phyloP scores from a whole-genome alignment of 2,888 invertebrate species.

The Epistrophe eligans region DNA sequence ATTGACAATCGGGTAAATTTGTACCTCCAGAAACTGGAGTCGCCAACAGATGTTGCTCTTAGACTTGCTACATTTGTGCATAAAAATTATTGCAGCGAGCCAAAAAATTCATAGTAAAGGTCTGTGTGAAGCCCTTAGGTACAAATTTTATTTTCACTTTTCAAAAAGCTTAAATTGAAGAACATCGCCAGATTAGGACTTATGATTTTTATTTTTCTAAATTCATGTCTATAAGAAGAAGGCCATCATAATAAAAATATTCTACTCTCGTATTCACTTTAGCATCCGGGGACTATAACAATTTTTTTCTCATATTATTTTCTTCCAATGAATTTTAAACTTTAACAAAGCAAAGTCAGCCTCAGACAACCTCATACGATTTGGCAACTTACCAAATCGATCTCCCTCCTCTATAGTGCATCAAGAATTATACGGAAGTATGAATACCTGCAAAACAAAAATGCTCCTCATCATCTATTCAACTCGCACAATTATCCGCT shows the following conservation, averaged over 20 bases:
- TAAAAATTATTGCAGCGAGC: too few relatives aligned
- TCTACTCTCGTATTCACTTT: background rate
- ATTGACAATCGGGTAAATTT: too few relatives aligned
- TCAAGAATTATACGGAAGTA: constrained; percentile 40
- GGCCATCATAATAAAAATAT: background rate
- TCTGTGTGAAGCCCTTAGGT: too few relatives aligned
- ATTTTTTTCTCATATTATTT: background rate
- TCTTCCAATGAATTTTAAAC: background rate
- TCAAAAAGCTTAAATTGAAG: too few relatives aligned
- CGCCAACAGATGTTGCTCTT: too few relatives aligned
- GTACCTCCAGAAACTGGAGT: too few relatives aligned
- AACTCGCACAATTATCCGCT: constrained; percentile 23
- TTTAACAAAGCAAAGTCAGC: background rate
- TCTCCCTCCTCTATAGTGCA: background rate
- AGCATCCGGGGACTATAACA: background rate
- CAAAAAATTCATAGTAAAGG: too few relatives aligned
- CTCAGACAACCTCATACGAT: background rate
- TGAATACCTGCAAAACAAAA: constrained; percentile 3
- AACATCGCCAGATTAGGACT: too few relatives aligned
- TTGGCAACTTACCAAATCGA: background rate
- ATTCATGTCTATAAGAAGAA: too few relatives aligned
- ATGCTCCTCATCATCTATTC: constrained; percentile 54
- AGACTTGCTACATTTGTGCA: too few relatives aligned
- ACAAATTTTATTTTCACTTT: too few relatives aligned
- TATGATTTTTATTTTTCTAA: too few relatives aligned